Conservation (phyloP, 2,113 vertebrate species). For the Hippocampus zosterae region DNA sequence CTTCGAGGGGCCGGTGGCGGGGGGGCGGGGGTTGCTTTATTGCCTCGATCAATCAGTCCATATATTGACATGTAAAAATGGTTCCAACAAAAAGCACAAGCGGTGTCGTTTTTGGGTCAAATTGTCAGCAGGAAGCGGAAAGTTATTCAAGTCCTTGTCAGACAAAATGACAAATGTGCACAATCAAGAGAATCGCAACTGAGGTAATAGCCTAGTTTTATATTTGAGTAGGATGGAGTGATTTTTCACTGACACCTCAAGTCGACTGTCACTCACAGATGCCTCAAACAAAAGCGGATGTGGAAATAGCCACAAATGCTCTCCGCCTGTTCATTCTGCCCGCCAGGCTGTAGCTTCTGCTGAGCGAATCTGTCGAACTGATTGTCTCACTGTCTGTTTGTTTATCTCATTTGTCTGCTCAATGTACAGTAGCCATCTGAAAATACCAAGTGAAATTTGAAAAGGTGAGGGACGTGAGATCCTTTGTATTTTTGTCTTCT, state of each 20-base stretch:
- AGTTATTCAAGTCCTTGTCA: constrained; percentile 48
- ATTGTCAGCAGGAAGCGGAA: constrained; percentile 22
- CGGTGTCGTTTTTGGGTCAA: constrained; percentile 8
- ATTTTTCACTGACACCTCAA: constrained; percentile 52
- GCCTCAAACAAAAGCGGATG: constrained; percentile 23
- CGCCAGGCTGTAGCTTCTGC: background rate
- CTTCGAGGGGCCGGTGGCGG: background rate
- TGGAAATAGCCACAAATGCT: constrained; percentile 12
- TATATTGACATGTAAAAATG: constrained; percentile 23
- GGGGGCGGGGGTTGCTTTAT: constrained; percentile 21
- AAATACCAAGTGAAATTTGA: background rate
- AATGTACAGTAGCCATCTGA: constrained; percentile 10
- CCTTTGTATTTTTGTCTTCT: background rate
- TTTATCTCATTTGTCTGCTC: constrained; percentile 15
- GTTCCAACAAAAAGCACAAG: constrained; percentile 4
- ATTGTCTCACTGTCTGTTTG: constrained; percentile 6
- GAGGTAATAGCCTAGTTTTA: constrained; percentile 40
- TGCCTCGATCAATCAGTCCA: constrained; percentile 44
- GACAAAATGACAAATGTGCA: constrained; percentile 45
- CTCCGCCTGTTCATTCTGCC: constrained; percentile 2
- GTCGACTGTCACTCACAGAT: constrained; percentile 36
- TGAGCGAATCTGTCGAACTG: constrained; percentile 3
- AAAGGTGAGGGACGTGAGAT: background rate
- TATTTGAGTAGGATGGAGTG: constrained; percentile 37
- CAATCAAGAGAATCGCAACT: constrained; percentile 39